Evolutionary conservation across 2,888 invertebrate genomes (phyloP).

Genomic region (Apamea crenata): DNA sequence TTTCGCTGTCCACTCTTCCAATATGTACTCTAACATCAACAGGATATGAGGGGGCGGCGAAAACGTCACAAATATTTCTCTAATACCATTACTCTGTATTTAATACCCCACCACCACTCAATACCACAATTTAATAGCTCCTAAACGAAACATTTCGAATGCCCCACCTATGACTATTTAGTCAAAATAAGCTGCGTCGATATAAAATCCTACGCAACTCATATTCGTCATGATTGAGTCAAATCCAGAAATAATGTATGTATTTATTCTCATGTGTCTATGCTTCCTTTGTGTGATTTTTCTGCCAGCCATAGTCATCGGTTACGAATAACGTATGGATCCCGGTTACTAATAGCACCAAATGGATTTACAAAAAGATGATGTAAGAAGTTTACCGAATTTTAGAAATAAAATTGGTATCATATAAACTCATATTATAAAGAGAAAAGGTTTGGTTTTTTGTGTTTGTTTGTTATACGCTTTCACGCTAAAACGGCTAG

Average conservation of each 20-base stretch:
- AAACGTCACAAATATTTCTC: slow-evolving; percentile 13
- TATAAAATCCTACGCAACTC: slow-evolving; percentile 75
- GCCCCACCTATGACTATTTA: slow-evolving; percentile 58
- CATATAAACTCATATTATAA: not conserved
- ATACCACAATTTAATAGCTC: slow-evolving; percentile 14
- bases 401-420: slow-evolving; percentile 11
- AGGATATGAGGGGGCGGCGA: slow-evolving; percentile 16
- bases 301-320: slow-evolving; percentile 33
- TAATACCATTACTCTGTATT: slow-evolving; percentile 4
- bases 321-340: slow-evolving; percentile 17
- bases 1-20: not conserved
- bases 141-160: slow-evolving; percentile 20
- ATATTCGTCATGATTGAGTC: slow-evolving; percentile 76
- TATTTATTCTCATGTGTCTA: slow-evolving; percentile 43
- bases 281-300: slow-evolving; percentile 48
- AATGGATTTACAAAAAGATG: slow-evolving; percentile 24
- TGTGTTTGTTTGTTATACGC: not conserved
- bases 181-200: slow-evolving; percentile 51
- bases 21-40: slow-evolving; percentile 24
- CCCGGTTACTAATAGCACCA: slow-evolving; percentile 34
- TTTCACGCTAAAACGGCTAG: not conserved
- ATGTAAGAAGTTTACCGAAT: slow-evolving; percentile 29
- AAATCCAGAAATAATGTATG: slow-evolving; percentile 77
- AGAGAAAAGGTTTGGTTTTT: not conserved
- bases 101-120: slow-evolving; percentile 14